Evolutionary conservation across 2,888 invertebrate species (phyloP), one percentile per base, ranked within the genome.

Genomic region (Villa cingulata): DNA sequence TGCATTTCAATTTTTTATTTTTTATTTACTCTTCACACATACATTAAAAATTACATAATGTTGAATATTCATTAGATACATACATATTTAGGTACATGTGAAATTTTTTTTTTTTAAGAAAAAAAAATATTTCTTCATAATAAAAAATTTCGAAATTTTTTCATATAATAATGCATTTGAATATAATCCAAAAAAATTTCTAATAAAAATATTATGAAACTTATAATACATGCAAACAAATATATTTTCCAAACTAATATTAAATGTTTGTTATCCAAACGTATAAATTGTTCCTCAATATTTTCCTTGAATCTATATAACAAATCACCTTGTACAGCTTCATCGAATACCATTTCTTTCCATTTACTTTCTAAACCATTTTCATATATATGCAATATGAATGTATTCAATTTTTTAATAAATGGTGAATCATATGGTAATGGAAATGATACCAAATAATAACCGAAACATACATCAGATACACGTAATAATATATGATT

Each of bases 351-450:
- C 1, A 29, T 10, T 12, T 27, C 32, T 14, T 42, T 9, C 59
- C 59, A 60, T 46, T 58, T 58, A 1, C 47, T 50, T 2, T 55
- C 51, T n/a, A 60, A 49, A 1, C 61, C 61, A 1, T 56, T 54
- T 6, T 55, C 49, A 19, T 45, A 48, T 2, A 51, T 42, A 5
- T 56, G 50, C 37, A 58, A 41, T n/a, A 57, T 56, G 23, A 60
- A 60, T 14, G 53, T 54, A 49, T 58, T 59, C 18, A 61, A 40
- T 1, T 55, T 52, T 14, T 40, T 38, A 41, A 58, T 57, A 39
- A 57, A 59, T 14, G 58, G 58, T 9, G 61, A 59, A 34, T 59
- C 59, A 12, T 39, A 41, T 10, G 59, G 54, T 50, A 59, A 43
- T 5, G 59, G 44, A 48, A 60, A 60, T 4, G 58, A 57, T 17